These are phyloP conservation scores for Cheilosia vernalis DNA, from an alignment of 2,888 invertebrate genomes.

Conservation along the genomic window DNA sequence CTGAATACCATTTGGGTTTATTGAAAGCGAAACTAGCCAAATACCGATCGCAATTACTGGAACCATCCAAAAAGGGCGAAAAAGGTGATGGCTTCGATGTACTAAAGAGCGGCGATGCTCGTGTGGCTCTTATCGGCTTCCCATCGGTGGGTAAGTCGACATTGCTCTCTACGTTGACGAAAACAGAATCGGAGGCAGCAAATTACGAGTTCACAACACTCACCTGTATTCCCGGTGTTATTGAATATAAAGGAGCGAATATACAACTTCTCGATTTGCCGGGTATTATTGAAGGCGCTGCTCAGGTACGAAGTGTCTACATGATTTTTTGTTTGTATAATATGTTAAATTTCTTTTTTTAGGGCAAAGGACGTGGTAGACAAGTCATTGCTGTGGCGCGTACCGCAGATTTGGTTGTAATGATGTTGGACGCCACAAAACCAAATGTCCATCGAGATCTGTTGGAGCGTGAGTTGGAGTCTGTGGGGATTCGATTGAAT, in stretches of 20 bases:
- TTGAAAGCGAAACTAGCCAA: conserved; percentile 98
- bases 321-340: background rate
- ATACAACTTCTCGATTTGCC: conserved; percentile 99
- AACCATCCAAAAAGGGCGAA: conserved; percentile 96
- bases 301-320: conserved; percentile 85
- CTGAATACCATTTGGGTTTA: conserved; percentile 99
- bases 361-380: conserved; percentile 94
- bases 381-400: conserved; percentile 99
- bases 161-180: conserved; percentile 95
- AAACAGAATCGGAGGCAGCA: conserved; percentile 98
- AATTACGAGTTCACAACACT: conserved; percentile 99
- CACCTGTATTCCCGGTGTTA: conserved; percentile 99
- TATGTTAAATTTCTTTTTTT: conserved; percentile 1
- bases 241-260: conserved; percentile 98
- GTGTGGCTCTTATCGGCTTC: conserved; percentile 98
- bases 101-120: conserved; percentile 98
- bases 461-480: conserved; percentile 97
- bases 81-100: conserved; percentile 99
- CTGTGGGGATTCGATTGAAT: conserved; percentile 98
- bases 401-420: conserved; percentile 98
- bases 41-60: conserved; percentile 96
- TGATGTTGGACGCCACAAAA: conserved; percentile 99
- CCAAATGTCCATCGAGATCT: conserved; percentile 96
- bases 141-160: conserved; percentile 95
- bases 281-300: conserved; percentile 99